These are phyloP conservation scores for Melanostigma gelatinosum DNA, from an alignment of 2,113 vertebrate species.

Conservation along the genomic window DNA sequence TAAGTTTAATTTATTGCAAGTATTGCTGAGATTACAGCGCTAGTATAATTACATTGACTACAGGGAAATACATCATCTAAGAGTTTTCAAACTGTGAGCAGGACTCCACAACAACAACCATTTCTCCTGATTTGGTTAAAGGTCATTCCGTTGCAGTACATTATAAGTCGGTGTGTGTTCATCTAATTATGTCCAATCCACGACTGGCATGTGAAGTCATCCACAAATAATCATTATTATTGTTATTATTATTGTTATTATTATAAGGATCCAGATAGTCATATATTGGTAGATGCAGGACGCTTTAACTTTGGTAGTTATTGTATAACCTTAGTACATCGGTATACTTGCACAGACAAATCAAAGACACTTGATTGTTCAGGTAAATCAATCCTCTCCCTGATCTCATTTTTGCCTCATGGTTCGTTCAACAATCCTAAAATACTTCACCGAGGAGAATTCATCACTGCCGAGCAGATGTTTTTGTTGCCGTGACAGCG, in stretches of 20 bases:
- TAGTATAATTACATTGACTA: background rate
- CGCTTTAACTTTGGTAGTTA: background rate
- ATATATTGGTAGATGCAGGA: background rate
- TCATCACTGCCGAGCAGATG: slow-evolving; percentile 54
- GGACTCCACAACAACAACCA: background rate
- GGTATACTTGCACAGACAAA: slow-evolving; percentile 13
- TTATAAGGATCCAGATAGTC: background rate
- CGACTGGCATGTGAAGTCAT: background rate
- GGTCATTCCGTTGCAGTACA: background rate
- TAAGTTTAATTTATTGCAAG: background rate
- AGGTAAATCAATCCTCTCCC: slow-evolving; percentile 20
- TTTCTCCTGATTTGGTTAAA: background rate
- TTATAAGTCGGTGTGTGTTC: background rate
- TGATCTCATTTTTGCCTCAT: slow-evolving; percentile 11
- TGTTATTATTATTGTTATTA: slow-evolving; percentile 10
- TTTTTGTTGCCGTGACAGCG: slow-evolving; percentile 58
- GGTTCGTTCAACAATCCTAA: slow-evolving; percentile 35
- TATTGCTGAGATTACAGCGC: background rate
- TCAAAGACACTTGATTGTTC: slow-evolving; percentile 28
- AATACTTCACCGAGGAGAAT: slow-evolving; percentile 36
- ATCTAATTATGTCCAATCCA: background rate
- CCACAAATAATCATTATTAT: background rate
- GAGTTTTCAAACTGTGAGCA: background rate
- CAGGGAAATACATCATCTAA: background rate
- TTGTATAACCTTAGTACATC: background rate